Evolutionary conservation across 2,797 vertebrate genomes (phyloP).

Genomic region (Sitta carolinensis): DNA sequence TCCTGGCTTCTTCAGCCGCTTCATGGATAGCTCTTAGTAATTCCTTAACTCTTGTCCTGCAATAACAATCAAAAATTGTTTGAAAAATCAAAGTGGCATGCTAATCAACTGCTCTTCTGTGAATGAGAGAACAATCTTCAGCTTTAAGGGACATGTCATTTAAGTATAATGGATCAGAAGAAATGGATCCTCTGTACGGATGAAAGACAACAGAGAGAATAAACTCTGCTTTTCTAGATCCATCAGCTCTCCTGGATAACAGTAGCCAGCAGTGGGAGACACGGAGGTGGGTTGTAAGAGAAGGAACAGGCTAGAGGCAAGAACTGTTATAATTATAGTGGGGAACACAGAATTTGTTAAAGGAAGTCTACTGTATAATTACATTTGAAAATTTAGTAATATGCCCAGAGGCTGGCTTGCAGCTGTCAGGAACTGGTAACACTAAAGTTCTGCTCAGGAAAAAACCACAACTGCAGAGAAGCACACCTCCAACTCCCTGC

Average conservation of each 20-base stretch:
- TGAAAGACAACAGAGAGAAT: conserved; percentile 13
- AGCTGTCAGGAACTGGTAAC: conserved; percentile 79
- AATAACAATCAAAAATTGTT: background rate
- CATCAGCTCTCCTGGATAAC: conserved; percentile 48
- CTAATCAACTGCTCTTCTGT: background rate
- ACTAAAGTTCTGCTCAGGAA: conserved; percentile 66
- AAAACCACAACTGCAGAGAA: conserved; percentile 49
- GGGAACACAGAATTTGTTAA: conserved; percentile 79
- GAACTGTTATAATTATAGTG: conserved; percentile 78
- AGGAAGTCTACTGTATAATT: conserved; percentile 84
- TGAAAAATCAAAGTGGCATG: background rate
- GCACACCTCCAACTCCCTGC: conserved; percentile 35
- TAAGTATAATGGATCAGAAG: background rate
- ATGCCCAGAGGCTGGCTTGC: conserved; percentile 81
- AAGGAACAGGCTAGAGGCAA: conserved; percentile 76
- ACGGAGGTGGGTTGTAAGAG: conserved; percentile 67
- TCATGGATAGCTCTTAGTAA: background rate
- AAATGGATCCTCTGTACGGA: background rate
- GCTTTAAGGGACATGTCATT: background rate
- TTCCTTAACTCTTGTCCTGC: background rate
- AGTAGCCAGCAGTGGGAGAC: conserved; percentile 73
- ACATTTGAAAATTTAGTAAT: conserved; percentile 81
- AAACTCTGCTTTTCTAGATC: conserved; percentile 46
- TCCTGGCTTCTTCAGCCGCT: background rate
- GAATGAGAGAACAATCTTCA: background rate